Evolutionary conservation across 2,797 vertebrate genomes (phyloP), one percentile per base, ranked within the genome.

Genomic region (Fistularia tabacaria): DNA sequence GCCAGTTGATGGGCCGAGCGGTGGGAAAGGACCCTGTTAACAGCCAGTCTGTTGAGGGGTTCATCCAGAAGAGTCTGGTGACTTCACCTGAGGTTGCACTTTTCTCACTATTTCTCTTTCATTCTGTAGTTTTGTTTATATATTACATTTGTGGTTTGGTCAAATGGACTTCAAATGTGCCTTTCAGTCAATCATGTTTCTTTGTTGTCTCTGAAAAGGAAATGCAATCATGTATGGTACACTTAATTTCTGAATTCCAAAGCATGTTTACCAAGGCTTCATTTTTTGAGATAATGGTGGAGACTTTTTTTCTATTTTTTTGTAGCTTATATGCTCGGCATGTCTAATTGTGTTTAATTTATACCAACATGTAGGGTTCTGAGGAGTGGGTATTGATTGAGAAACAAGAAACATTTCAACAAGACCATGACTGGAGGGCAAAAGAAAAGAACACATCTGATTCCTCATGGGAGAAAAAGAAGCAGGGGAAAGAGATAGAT

Each of bases 381-480:
- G 96, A 98, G 90, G 95, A 98, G 82, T 97, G 96, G 97, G 97
- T 99, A 92, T 94, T 99, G 91, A 93, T 99, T 94, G 95, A 98
- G 88, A 97, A 93, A 91, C 90, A 92, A 89, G 91, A 90, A 82
- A 81, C 87, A 88, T 92, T 90, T 86, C 85, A 90, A 79, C 75
- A 86, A 68, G 88, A 91, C 72, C 84, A 73, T 77, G 87, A 89
- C 73, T 86, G 84, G 81, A 90, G 86, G 73, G 73, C 74, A 67
- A 88, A 88, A 79, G 88, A 89, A 68, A 82, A 83, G 76, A 84
- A 79, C 74, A 87, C 78, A 38, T 66, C 64, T 48, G 87, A 90
- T 70, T 74, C 70, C 57, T 73, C 72, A 43, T 80, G 76, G 77
- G 88, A 90, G 71, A 82, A 76, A 82, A 87, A 74, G 66, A 85